Evolutionary conservation across 1,140 invertebrate genomes (phyloP).

Genomic region (Psilanteris sp.): DNA sequence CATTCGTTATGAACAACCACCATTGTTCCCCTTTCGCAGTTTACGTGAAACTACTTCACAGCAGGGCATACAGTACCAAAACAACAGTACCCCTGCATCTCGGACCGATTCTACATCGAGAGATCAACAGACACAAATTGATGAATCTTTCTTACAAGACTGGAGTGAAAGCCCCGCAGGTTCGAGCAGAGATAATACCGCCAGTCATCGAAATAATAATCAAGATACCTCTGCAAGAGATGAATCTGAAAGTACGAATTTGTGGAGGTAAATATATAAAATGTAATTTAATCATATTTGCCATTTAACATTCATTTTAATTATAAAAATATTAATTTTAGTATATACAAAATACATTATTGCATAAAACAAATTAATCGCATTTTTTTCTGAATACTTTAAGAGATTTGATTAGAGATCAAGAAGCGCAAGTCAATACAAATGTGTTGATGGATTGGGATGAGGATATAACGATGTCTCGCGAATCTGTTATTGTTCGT

Average conservation of each 20-base stretch:
- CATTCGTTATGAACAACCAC: slow-evolving; percentile 70
- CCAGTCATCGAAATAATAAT: background rate
- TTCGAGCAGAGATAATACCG: background rate
- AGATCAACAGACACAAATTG: slow-evolving; percentile 33
- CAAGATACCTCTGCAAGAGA: background rate
- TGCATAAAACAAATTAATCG: no score
- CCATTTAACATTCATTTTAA: no score
- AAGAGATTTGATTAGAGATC: slow-evolving; percentile 2
- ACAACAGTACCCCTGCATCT: background rate
- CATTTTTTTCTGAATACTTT: no score
- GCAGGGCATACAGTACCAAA: slow-evolving; percentile 51
- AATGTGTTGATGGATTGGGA: background rate
- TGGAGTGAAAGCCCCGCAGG: background rate
- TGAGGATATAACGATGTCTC: background rate
- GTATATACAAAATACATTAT: no score
- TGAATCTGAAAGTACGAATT: background rate
- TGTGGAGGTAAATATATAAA: slow-evolving; percentile 6
- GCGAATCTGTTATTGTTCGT: background rate
- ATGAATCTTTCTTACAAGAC: slow-evolving; percentile 2
- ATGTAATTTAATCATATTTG: no score
- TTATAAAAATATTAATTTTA: no score
- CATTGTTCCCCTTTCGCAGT: slow-evolving; percentile 71
- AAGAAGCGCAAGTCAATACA: slow-evolving; percentile 9
- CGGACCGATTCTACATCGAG: background rate
- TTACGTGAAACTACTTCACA: slow-evolving; percentile 66